Evolutionary conservation across 2,797 vertebrate genomes (phyloP), one percentile per base, ranked within the genome.

Genomic region (Enteromius viviparus): DNA sequence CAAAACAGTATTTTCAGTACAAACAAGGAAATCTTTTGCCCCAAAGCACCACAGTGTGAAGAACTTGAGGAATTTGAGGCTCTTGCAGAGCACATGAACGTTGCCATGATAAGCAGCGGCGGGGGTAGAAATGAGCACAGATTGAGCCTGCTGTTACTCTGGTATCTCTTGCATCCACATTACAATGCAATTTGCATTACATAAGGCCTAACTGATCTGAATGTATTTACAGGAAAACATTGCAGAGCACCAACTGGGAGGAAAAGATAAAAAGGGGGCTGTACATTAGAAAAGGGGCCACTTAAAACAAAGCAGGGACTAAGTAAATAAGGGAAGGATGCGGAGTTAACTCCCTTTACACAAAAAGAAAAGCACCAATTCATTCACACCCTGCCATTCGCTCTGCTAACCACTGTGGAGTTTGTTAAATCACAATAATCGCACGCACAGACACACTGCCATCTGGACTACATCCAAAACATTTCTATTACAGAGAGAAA

Each of bases 251-350:
- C 51, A 49, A 19, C 70, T 37, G 69, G 21, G n/a, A 85, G 84
- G 80, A 82, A 74, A 62, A 55, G 51, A 80, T 83, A 78, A 68
- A 69, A 77, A 34, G 55, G 62, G 53, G 65, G 26, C 62, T 21
- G 69, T 53, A 77, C 21, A 21, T 77, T 21, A 80, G 15, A 53
- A 78, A 29, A 47, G 11, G 47, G 49, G 65, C 34, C 49, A 72
- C 11, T 60, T 21, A 60, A 40, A 65, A 78, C 62, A 53, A n/a
- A 70, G 15, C 32, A 40, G 21, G 23, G 58, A 17, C 79, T 83
- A 58, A 72, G 81, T 65, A 86, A 87, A 87, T 87, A 86, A 51
- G 15, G 26, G 14, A 84, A 87, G 86, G 84, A 87, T 80, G 66
- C 82, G 23, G 62, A 81, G 58, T 76, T 21, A 72, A 81, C 26